phyloP scores from a whole-genome alignment of 2,113 vertebrate genomes.

The Heliornis fulica region DNA sequence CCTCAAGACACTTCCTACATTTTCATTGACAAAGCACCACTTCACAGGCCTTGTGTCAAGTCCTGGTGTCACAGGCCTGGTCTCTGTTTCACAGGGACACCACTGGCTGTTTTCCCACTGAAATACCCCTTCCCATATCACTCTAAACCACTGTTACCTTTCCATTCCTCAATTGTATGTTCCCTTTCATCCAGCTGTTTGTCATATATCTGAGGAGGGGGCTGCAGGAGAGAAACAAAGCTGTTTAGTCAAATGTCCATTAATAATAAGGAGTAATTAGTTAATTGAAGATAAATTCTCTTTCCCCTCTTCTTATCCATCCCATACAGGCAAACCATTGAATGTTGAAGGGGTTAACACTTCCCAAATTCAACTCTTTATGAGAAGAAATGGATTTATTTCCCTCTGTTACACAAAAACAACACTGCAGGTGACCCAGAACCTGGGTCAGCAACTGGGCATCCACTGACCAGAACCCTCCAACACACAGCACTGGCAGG shows the following conservation, averaged over 20 bases:
- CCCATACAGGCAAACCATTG: not conserved
- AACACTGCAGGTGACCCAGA: not conserved
- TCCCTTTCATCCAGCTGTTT: slow-evolving; percentile 99
- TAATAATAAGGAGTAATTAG: not conserved
- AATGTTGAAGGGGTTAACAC: not conserved
- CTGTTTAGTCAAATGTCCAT: not conserved
- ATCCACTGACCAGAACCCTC: not conserved
- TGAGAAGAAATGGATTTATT: not conserved
- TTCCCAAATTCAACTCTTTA: not conserved
- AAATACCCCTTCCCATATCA: not conserved
- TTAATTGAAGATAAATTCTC: not conserved
- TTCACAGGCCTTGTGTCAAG: not conserved
- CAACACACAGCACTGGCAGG: not conserved
- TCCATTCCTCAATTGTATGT: slow-evolving; percentile 99
- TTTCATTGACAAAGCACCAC: not conserved
- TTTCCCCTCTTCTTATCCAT: not conserved
- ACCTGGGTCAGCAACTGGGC: not conserved
- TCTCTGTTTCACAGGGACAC: not conserved
- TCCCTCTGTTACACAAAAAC: not conserved
- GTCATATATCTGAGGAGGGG: slow-evolving; percentile 98
- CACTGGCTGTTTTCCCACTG: not conserved
- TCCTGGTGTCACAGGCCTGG: not conserved
- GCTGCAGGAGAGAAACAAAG: slow-evolving; percentile 77
- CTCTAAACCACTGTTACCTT: slow-evolving; percentile 79
- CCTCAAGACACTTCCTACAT: not conserved